These are phyloP conservation scores for Amblyopsis hoosieri DNA, from an alignment of 2,797 vertebrate species.

Conservation along the genomic window DNA sequence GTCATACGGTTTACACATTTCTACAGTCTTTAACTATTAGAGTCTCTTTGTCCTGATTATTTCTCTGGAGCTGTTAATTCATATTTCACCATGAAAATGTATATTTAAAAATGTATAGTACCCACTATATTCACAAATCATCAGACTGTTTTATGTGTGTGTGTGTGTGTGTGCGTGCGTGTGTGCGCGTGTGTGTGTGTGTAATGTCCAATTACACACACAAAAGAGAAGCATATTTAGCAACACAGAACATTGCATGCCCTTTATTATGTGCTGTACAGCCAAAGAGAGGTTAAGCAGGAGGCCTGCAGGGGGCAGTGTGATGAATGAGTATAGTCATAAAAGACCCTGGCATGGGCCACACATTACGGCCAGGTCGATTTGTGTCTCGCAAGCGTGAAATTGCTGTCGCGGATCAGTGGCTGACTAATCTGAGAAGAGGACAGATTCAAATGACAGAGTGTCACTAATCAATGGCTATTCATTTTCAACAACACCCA, in stretches of 20 bases:
- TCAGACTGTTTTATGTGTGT: no score
- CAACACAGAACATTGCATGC: conserved; percentile 3
- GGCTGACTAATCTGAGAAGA: conserved; percentile 80
- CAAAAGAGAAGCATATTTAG: conserved; percentile 22
- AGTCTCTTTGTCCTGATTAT: no score
- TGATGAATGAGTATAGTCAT: conserved; percentile 64
- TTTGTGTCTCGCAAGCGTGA: conserved; percentile 65
- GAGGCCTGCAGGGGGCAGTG: conserved; percentile 41
- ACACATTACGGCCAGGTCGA: conserved; percentile 63
- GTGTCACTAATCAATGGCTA: conserved; percentile 82
- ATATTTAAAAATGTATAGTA: no score
- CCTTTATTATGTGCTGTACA: conserved; percentile 7
- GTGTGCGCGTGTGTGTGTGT: no score
- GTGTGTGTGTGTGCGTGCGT: no score
- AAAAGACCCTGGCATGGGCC: conserved; percentile 46
- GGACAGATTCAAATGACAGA: conserved; percentile 74
- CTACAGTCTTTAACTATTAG: no score
- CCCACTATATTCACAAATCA: no score
- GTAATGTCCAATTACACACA: background rate
- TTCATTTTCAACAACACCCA: conserved; percentile 82
- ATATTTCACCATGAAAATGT: no score
- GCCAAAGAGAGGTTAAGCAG: conserved; percentile 34
- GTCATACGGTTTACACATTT: no score
- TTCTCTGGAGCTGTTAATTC: no score
- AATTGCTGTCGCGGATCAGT: conserved; percentile 85